Evolutionary conservation across 2,888 invertebrate genomes (phyloP).

Genomic region (Acanthosepion lycidas): DNA sequence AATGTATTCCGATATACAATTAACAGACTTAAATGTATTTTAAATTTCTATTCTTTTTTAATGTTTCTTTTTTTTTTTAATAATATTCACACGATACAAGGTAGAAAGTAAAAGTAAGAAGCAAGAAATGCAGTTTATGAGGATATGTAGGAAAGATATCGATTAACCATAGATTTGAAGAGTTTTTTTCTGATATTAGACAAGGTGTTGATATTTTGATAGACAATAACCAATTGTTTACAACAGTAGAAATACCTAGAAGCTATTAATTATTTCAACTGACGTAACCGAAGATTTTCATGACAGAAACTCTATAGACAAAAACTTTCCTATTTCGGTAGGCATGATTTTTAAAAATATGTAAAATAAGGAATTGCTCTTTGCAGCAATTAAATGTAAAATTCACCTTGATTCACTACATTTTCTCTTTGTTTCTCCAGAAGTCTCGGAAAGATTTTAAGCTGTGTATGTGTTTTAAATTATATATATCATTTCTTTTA

Average conservation of each 20-base stretch:
- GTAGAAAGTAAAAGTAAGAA: too few relatives aligned
- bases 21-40: not conserved
- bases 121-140: too few relatives aligned
- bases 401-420: not conserved
- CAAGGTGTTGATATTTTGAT: not conserved
- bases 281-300: not conserved
- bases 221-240: not conserved
- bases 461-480: not conserved
- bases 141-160: too few relatives aligned
- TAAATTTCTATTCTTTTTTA: not conserved
- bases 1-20: not conserved
- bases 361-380: not conserved
- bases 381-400: not conserved
- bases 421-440: not conserved
- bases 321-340: not conserved
- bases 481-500: not conserved
- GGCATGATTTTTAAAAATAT: not conserved
- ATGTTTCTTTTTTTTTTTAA: too few relatives aligned
- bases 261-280: not conserved
- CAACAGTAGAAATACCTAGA: too few relatives aligned
- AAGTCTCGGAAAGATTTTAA: not conserved
- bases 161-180: not conserved
- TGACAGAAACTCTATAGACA: not conserved
- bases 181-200: not conserved
- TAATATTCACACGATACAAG: too few relatives aligned